Percentiles rank a stretch among this genome's conserved stretches.
Evolutionary conservation across 2,888 invertebrate species (phyloP).

Genomic region (Stenolophus ochropezus): DNA sequence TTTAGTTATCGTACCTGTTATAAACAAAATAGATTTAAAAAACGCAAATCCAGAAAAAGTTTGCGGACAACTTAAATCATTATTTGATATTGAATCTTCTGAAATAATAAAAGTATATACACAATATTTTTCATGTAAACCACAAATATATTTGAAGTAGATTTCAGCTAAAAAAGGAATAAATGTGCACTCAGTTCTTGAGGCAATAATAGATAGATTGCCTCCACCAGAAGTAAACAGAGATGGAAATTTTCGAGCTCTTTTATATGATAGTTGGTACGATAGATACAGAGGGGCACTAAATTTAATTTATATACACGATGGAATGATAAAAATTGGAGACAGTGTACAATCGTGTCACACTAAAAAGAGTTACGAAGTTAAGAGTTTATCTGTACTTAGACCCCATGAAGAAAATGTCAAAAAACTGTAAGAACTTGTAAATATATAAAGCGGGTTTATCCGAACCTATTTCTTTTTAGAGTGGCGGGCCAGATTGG

Average conservation of each 20-base stretch:
- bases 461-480: constrained; percentile 61
- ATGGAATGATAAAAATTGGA: constrained; percentile 84
- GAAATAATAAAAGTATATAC: constrained; percentile 82
- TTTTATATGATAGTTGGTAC: constrained; percentile 96
- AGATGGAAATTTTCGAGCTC: constrained; percentile 81
- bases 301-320: constrained; percentile 84
- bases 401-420: constrained; percentile 84
- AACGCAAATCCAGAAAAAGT: constrained; percentile 91
- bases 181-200: constrained; percentile 85
- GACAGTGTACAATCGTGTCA: constrained; percentile 84
- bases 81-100: constrained; percentile 87
- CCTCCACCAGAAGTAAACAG: constrained; percentile 82
- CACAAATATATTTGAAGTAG: constrained; percentile 68
- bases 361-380: constrained; percentile 84
- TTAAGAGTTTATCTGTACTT: constrained; percentile 87
- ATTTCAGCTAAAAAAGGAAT: constrained; percentile 94
- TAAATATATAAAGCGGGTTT: constrained; percentile 11
- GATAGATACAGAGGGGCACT: constrained; percentile 90
- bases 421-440: constrained; percentile 78
- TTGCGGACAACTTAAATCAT: constrained; percentile 82
- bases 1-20: constrained; percentile 89
- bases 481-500: constrained; percentile 95
- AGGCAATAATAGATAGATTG: constrained; percentile 85
- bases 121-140: neutral
- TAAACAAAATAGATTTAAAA: constrained; percentile 98